Percentiles rank a stretch among this genome's conserved stretches.
phyloP scores from a whole-genome alignment of 2,113 vertebrate species.

The Trichechus manatus region DNA sequence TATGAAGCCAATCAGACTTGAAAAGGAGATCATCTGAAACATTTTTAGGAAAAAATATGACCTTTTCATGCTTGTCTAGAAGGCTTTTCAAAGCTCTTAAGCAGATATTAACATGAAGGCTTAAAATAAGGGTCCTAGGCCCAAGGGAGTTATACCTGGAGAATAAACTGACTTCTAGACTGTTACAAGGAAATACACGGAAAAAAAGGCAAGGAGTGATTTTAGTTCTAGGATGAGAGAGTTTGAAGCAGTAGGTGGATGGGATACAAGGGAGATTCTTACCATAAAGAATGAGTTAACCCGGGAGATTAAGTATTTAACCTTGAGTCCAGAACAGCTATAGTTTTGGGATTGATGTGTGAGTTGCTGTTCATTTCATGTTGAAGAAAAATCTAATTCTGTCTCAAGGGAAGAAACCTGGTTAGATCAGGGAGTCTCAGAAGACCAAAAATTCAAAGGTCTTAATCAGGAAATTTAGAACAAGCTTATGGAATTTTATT shows the following conservation, averaged over 20 bases:
- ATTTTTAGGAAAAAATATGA: neutral
- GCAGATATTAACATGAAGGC: neutral
- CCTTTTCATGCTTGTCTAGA: neutral
- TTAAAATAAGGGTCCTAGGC: neutral
- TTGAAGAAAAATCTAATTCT: slow-evolving; percentile 18
- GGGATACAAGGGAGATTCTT: neutral
- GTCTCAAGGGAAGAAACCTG: neutral
- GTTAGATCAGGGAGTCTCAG: neutral
- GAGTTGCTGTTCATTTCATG: neutral
- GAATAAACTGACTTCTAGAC: neutral
- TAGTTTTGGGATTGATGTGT: neutral
- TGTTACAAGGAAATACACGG: neutral
- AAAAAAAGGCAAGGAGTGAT: neutral
- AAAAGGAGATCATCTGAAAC: neutral
- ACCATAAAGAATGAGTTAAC: neutral
- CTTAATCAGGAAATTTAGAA: neutral
- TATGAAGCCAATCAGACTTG: neutral
- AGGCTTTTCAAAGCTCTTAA: neutral
- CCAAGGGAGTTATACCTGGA: neutral
- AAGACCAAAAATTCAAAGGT: neutral
- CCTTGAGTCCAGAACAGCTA: neutral
- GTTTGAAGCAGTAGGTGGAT: neutral
- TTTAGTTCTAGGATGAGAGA: neutral
- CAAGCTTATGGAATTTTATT: neutral
- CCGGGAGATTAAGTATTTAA: neutral